Conservation (phyloP, 2,797 vertebrate species). For the Anolis apletophallus region DNA sequence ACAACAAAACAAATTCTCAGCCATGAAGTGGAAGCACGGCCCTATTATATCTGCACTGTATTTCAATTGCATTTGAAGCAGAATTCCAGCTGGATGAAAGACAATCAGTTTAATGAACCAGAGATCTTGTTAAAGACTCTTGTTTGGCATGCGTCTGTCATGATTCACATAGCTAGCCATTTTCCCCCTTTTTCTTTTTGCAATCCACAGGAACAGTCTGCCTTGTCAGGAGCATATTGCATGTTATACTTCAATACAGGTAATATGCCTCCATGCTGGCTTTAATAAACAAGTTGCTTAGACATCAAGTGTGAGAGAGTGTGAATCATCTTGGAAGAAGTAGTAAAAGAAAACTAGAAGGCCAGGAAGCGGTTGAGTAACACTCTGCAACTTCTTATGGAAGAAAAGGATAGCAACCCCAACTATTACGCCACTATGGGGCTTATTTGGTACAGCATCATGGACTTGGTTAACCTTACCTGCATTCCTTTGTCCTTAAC, state of each 20-base stretch:
- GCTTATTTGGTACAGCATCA: no score
- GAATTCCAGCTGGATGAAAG: background rate
- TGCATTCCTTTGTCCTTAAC: no score
- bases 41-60: background rate
- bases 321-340: background rate
- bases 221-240: conserved; percentile 27
- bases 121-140: background rate
- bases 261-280: background rate
- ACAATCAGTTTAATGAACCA: conserved; percentile 47
- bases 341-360: no score
- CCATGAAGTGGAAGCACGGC: background rate
- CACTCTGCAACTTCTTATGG: background rate
- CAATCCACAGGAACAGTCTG: conserved; percentile 22
- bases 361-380: background rate
- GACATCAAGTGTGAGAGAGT: background rate
- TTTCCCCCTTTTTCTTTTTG: background rate
- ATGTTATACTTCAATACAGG: background rate
- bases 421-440: no score
- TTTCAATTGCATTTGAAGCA: conserved; percentile 22
- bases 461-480: no score
- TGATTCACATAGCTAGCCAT: conserved; percentile 1
- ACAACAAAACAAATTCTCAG: background rate
- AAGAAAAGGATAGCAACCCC: background rate
- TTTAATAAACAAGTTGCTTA: background rate
- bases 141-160: conserved; percentile 6